Percentiles rank a stretch among this genome's conserved stretches.
phyloP scores from a whole-genome alignment of 2,113 vertebrate species.

The Actenoides lindsayi region DNA sequence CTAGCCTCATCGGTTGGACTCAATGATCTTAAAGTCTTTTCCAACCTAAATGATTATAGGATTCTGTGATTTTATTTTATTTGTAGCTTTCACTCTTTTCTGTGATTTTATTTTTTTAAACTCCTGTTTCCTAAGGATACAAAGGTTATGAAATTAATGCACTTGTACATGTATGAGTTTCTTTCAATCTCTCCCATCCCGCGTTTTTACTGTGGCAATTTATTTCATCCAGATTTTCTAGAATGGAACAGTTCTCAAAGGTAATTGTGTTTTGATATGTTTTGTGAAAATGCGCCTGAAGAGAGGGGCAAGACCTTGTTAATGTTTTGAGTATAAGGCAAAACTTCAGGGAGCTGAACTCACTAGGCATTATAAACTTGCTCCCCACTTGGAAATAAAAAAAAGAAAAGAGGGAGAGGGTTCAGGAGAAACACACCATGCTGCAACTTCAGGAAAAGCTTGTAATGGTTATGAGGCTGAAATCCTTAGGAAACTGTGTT shows the following conservation, averaged over 20 bases:
- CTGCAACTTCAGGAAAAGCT: background rate
- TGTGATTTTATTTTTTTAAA: background rate
- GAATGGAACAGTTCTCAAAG: background rate
- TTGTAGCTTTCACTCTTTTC: background rate
- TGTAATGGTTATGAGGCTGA: background rate
- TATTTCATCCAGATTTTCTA: background rate
- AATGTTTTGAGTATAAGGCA: background rate
- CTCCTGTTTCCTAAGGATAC: background rate
- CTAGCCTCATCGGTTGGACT: background rate
- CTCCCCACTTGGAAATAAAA: rapidly evolving
- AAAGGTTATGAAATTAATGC: background rate
- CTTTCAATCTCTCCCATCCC: background rate
- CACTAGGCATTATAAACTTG: background rate
- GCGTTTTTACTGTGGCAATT: background rate
- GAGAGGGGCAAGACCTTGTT: background rate
- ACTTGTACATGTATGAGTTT: background rate
- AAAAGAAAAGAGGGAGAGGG: too few species aligned
- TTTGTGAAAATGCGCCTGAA: background rate
- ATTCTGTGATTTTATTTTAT: background rate
- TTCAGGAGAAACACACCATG: background rate
- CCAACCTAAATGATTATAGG: too few species aligned
- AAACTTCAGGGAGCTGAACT: background rate
- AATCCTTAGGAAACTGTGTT: background rate
- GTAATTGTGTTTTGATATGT: background rate
- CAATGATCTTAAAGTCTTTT: too few species aligned